Evolutionary conservation across 2,888 invertebrate species (phyloP), one percentile per base, ranked within the genome.

Genomic region (Nymphalis c-album): DNA sequence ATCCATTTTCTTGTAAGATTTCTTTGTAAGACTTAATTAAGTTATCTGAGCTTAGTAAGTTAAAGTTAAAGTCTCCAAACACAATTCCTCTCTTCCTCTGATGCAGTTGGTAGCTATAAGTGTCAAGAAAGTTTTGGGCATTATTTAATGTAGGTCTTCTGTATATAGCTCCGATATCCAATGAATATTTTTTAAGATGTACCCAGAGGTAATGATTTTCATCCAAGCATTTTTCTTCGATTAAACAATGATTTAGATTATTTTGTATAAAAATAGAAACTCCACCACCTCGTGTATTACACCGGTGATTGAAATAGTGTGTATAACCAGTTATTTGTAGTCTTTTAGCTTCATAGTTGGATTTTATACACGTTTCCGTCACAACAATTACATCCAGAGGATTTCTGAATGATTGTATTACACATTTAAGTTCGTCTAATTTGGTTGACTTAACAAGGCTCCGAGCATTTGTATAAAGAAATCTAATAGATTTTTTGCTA

Each of bases 371-470:
- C 47, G 47, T 48, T 48, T 48, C 47, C 17, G 47, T 48, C 47
- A 48, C 17, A n/a, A 48, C n/a, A n/a, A 48, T 48, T n/a, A 48
- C 17, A 48, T 48, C n/a, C 7, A 48, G 47, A 7, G 17, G 47
- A 48, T 48, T 48, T 48, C n/a, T n/a, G n/a, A 48, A 48, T 48
- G 47, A 48, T 48, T 48, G 17, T n/a, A 48, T n/a, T 17, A 48
- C 17, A 48, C 47, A 48, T 48, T n/a, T 17, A n/a, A 48, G 47
- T n/a, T 48, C 47, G n/a, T 48, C 47, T n/a, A 48, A 48, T 48
- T 48, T 48, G n/a, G n/a, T n/a, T 48, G 47, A n/a, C 47, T n/a
- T 48, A n/a, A 48, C 47, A 48, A 48, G 17, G 47, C 47, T 48
- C n/a, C 47, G 17, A n/a, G n/a, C 47, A 48, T 48, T 48, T n/a